Evolutionary conservation across 2,113 vertebrate genomes (phyloP), one percentile per base, ranked within the genome.

Genomic region (Microtus pennsylvanicus): DNA sequence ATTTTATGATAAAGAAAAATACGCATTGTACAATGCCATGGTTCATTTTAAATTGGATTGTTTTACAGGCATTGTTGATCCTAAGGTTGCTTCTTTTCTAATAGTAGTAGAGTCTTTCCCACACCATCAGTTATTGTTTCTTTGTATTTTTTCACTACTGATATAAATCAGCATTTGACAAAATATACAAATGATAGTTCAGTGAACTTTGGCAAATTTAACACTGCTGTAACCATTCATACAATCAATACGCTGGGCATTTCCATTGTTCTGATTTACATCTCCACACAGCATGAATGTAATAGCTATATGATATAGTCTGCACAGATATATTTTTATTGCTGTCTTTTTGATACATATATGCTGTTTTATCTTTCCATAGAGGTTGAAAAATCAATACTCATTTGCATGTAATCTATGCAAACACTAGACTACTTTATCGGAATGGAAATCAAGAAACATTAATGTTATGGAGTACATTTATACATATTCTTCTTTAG

Each of bases 181-280:
- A 82, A 81, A 76, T 70, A 7, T 45, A 81, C 4, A 55, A 6
- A 74, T 47, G 38, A 67, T 8, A 87, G 42, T 89, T 91, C 55
- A 24, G 33, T 63, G 45, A 82, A 30, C 11, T 47, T 81, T 88
- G 75, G 22, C 12, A 80, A 93, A 50, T 65, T 8, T 88, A 72
- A 83, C 4, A 83, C 28, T 24, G 14, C 24, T 42, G 50, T 67
- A 58, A 67, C 1, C 38, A 45, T 77, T n/a, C 13, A 21, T 92
- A 28, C 3, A 42, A 42, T 76, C 50, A 94, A 75, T 22, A 72
- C 81, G 72, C 3, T 16, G 26, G 61, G 3, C n/a, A 74, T 72
- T 89, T 91, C 5, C 10, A 33, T 30, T 97, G 26, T 74, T 91
- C 55, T 89, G 63, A 94, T 76, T 76, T 91, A 47, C 10, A 52